A percentile compares a stretch with the other conserved stretches of the same genome.
Evolutionary conservation across 1,140 invertebrate species (phyloP).

Genomic region (Neomicropteryx cornuta): DNA sequence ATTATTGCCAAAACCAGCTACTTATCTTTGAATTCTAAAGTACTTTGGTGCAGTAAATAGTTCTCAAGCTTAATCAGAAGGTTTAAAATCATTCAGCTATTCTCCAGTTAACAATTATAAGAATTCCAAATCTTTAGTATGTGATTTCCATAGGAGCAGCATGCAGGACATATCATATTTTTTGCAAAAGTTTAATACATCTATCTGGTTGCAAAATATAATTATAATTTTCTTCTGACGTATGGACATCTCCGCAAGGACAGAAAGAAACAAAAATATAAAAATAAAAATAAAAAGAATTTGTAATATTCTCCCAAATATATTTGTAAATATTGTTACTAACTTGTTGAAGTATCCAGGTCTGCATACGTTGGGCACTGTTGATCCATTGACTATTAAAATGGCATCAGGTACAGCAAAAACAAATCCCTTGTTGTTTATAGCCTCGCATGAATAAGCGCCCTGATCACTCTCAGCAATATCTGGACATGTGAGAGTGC

Average conservation of each 20-base stretch:
- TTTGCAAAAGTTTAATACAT: no score
- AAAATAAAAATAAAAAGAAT: not conserved
- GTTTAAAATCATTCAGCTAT: not conserved
- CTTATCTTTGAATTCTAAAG: no score
- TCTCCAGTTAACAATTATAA: not conserved
- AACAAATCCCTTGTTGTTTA: constrained; percentile 74
- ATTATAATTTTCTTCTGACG: not conserved
- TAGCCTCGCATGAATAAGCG: constrained; percentile 94
- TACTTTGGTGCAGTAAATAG: no score
- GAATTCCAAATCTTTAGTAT: not conserved
- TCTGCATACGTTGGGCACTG: constrained; percentile 45
- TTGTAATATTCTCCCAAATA: no score
- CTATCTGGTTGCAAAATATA: no score
- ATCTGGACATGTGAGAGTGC: constrained; percentile 69
- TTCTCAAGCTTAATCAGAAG: not conserved
- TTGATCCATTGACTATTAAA: constrained; percentile 57
- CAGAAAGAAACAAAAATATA: not conserved
- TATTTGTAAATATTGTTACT: constrained; percentile 10
- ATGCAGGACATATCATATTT: constrained; percentile 2
- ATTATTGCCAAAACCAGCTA: no score
- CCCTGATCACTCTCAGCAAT: constrained; percentile 97
- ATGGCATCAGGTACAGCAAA: constrained; percentile 88
- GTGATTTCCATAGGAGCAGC: not conserved
- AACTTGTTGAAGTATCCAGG: constrained; percentile 71
- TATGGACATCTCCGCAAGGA: not conserved